Conservation (phyloP, 1,140 invertebrate genomes). For the Zaprionus capensis region DNA sequence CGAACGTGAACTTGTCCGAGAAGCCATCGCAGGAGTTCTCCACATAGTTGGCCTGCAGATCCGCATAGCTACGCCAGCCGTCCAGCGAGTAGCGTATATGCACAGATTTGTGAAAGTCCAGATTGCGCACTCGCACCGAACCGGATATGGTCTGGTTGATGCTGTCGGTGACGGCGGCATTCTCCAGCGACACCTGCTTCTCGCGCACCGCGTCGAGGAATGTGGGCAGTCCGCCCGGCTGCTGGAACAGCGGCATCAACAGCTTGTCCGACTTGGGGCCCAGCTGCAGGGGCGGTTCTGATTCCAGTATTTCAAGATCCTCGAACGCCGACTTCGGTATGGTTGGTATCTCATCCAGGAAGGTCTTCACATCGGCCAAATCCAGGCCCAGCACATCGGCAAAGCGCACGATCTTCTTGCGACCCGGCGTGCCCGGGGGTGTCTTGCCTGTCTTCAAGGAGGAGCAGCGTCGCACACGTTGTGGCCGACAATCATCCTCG, state of each 20-base stretch:
- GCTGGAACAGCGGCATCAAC: slow-evolving; percentile 91
- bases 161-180: slow-evolving; percentile 89
- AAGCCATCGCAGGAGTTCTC: slow-evolving; percentile 95
- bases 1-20: slow-evolving; percentile 94
- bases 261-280: slow-evolving; percentile 85
- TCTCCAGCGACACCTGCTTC: slow-evolving; percentile 93
- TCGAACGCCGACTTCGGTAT: slow-evolving; percentile 93
- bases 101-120: slow-evolving; percentile 96
- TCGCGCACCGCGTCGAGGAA: slow-evolving; percentile 92
- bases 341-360: slow-evolving; percentile 94
- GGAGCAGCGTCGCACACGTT: slow-evolving; percentile 90
- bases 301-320: slow-evolving; percentile 86
- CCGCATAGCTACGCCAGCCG: slow-evolving; percentile 92
- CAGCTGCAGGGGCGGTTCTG: slow-evolving; percentile 84
- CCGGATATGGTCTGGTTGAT: slow-evolving; percentile 92
- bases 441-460: slow-evolving; percentile 96
- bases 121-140: slow-evolving; percentile 93
- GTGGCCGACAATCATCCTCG: slow-evolving; percentile 86
- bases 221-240: slow-evolving; percentile 90
- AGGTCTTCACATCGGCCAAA: slow-evolving; percentile 94
- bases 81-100: slow-evolving; percentile 94
- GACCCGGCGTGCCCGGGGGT: slow-evolving; percentile 93
- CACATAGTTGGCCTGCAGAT: slow-evolving; percentile 93
- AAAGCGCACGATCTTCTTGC: slow-evolving; percentile 97
- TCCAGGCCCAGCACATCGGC: slow-evolving; percentile 97